Percentiles rank a stretch among this genome's conserved stretches.
Conservation (phyloP, 2,797 vertebrate species). For the Coracias cyanogaster region DNA sequence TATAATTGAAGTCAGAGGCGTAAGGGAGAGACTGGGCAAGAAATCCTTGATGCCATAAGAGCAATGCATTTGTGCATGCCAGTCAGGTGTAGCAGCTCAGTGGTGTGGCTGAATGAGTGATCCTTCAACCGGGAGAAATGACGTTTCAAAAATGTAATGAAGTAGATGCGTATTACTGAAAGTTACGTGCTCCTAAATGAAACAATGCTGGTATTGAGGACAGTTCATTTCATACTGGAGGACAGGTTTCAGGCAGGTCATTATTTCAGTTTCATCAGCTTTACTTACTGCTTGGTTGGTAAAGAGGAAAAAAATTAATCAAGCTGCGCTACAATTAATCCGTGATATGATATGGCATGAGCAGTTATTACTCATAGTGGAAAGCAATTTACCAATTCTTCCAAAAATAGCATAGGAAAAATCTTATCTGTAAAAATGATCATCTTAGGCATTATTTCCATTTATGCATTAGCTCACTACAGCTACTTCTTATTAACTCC, state of each 20-base stretch:
- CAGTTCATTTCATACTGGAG: background rate
- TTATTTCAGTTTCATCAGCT: constrained; percentile 37
- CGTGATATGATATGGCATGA: constrained; percentile 26
- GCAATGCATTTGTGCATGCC: background rate
- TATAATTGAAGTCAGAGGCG: background rate
- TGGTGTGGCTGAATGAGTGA: constrained; percentile 4
- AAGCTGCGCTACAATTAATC: constrained; percentile 52
- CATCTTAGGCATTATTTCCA: constrained; percentile 29
- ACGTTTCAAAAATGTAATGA: background rate
- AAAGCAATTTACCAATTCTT: constrained; percentile 64
- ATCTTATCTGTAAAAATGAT: constrained; percentile 53
- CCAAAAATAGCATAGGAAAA: constrained; percentile 60
- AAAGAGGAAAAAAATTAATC: constrained; percentile 49
- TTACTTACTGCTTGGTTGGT: constrained; percentile 42
- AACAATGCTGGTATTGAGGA: background rate
- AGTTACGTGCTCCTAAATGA: background rate
- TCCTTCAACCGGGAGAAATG: background rate
- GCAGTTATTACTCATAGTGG: constrained; percentile 54
- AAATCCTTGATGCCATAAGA: background rate
- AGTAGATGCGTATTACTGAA: background rate
- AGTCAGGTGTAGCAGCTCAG: background rate
- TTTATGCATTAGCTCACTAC: constrained; percentile 17
- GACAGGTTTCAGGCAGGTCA: background rate
- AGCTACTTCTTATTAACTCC: constrained; percentile 38
- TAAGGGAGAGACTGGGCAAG: background rate